These are phyloP conservation scores for Pammene aurita DNA, from an alignment of 2,888 invertebrate species.

Conservation along the genomic window DNA sequence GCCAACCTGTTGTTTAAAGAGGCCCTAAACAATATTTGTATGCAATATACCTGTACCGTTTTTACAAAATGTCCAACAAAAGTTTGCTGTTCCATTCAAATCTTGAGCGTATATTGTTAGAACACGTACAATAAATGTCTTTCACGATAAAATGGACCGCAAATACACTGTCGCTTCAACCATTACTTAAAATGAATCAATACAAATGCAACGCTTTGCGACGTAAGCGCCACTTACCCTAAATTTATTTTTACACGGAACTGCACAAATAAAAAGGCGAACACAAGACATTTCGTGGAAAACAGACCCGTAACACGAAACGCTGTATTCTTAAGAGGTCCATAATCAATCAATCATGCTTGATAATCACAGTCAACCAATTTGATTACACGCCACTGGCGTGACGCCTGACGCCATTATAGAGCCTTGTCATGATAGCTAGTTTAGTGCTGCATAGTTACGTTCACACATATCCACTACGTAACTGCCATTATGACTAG, in stretches of 20 bases:
- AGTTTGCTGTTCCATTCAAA: not conserved
- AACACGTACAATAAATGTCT: slow-evolving; percentile 10
- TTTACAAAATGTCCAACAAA: not conserved
- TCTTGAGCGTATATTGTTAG: not conserved
- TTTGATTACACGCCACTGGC: no score
- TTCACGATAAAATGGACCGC: not conserved
- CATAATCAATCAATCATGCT: no score
- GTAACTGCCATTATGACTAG: no score
- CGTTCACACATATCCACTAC: no score
- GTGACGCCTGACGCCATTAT: no score
- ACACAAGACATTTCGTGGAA: slow-evolving; percentile 2
- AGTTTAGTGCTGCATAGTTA: no score
- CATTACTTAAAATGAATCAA: not conserved
- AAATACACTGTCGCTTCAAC: not conserved
- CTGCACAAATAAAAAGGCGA: not conserved
- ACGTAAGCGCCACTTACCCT: not conserved
- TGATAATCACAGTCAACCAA: no score
- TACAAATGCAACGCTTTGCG: not conserved
- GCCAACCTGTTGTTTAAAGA: slow-evolving; percentile 9
- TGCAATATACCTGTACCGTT: slow-evolving; percentile 1
- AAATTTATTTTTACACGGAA: not conserved
- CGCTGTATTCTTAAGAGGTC: slow-evolving; percentile 14
- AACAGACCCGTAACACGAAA: not conserved
- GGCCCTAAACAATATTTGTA: not conserved
- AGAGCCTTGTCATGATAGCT: no score